phyloP scores from a whole-genome alignment of 2,113 vertebrate genomes.

The Perccottus glenii region DNA sequence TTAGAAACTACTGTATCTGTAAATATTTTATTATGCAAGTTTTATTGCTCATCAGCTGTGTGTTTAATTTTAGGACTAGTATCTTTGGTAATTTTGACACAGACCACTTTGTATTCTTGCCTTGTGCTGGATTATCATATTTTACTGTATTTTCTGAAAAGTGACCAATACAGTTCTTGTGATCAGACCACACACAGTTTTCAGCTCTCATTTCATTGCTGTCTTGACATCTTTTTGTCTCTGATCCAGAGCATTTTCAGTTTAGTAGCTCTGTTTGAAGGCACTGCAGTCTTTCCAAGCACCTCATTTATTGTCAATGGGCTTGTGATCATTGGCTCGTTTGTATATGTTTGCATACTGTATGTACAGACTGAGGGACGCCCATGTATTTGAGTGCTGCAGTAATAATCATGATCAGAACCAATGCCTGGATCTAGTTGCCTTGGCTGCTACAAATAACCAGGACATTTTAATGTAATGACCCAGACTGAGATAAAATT shows the following conservation, averaged over 20 bases:
- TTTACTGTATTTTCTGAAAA: neutral
- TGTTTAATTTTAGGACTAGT: slow-evolving; percentile 8
- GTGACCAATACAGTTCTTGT: too few relatives aligned
- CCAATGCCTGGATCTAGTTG: too few relatives aligned
- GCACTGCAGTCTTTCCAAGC: slow-evolving; percentile 1
- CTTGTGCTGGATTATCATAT: neutral
- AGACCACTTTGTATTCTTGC: neutral
- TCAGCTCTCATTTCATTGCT: too few relatives aligned
- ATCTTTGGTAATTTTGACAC: neutral
- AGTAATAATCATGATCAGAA: too few relatives aligned
- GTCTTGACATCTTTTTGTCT: too few relatives aligned
- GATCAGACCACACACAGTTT: too few relatives aligned
- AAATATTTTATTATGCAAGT: slow-evolving; percentile 48
- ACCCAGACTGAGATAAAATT: too few relatives aligned
- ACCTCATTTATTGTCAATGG: slow-evolving; percentile 7
- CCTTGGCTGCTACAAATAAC: neutral
- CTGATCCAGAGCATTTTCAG: too few relatives aligned
- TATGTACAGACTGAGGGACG: too few relatives aligned
- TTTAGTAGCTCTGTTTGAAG: too few relatives aligned
- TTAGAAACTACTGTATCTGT: slow-evolving; percentile 28
- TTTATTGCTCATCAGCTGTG: slow-evolving; percentile 7
- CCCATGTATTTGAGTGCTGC: too few relatives aligned
- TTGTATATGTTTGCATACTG: neutral
- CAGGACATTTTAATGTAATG: slow-evolving; percentile 23
- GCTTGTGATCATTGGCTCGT: neutral